Evolutionary conservation across 1,140 invertebrate species (phyloP), one percentile per base, ranked within the genome.

Genomic region (Stegodyphus dumicola): DNA sequence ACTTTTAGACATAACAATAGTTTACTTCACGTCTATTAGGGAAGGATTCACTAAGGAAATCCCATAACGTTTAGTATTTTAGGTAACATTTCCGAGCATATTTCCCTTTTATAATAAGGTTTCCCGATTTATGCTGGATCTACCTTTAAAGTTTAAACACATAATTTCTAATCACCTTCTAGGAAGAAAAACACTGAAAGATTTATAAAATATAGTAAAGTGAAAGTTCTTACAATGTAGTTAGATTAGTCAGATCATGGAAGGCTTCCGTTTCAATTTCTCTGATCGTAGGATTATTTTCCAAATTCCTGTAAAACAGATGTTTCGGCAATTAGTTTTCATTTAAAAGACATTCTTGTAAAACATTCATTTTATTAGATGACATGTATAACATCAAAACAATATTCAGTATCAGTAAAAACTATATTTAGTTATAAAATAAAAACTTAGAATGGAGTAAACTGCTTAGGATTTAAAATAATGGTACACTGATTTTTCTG

Each of bases 251-350:
- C 11, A 88, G 70, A 10, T 87, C 88, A 67, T 76, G 73, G 60
- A 89, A 89, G 17, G 88, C 87, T 53, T 83, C 78, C 6, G 88
- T 53, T 75, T 88, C 78, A 13, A 89, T 88, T 70, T 74, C 84
- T 9, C 54, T 49, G n/a, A 89, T 69, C 7, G 86, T 73, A 15
- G 87, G 87, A 84, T 89, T 89, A 33, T 87, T 75, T 64, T 88
- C 88, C 5, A 89, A 53, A 54, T 69, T 13, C 6, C 77, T 71
- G 13, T 48, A 15, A 15, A 60, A 60, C 9, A 60, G 5, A 60
- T 10, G 9, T 60, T 60, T 60, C 15, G 9, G 2, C 5, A 2
- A 60, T 10, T 2, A 60, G 2, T 10, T 10, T 15, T 60, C 9
- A 60, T 2, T 10, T 60, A 5, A 9, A 60, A 10, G 9, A 60